phyloP scores from a whole-genome alignment of 1,140 invertebrate genomes.

The Leptinotarsa texana region DNA sequence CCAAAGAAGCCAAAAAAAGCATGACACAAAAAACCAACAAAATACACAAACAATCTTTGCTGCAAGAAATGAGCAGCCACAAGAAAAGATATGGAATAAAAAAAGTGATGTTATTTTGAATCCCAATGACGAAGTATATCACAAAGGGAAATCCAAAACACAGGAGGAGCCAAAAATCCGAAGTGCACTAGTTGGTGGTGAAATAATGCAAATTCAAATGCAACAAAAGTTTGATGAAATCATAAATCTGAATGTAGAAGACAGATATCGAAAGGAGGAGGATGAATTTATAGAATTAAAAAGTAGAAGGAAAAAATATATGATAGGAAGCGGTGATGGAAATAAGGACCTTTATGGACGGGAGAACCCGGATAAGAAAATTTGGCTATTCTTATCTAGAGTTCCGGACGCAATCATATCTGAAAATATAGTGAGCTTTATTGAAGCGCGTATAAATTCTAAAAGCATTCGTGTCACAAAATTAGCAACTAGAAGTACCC shows the following conservation, averaged over 20 bases:
- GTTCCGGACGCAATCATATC: constrained; percentile 9
- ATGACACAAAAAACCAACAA: too few relatives aligned
- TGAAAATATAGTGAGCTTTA: constrained; percentile 8
- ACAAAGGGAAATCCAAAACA: constrained; percentile 6
- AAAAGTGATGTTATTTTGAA: too few relatives aligned
- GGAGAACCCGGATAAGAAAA: constrained; percentile 5
- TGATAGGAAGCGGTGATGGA: constrained; percentile 12
- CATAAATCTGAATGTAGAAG: constrained; percentile 8
- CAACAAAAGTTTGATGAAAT: constrained; percentile 6
- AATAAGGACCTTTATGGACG: constrained; percentile 14
- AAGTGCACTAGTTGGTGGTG: constrained; percentile 5
- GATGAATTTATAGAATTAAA: constrained; percentile 9
- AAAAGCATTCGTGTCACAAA: background rate
- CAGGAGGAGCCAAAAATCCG: constrained; percentile 7
- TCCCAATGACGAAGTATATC: too few relatives aligned
- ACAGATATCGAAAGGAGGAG: background rate
- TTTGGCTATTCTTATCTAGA: constrained; percentile 12
- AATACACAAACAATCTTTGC: too few relatives aligned
- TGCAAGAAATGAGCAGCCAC: too few relatives aligned
- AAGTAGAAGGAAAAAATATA: constrained; percentile 11
- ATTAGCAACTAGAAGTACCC: too few relatives aligned
- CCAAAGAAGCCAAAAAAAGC: background rate
- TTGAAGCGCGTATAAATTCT: background rate
- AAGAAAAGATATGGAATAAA: too few relatives aligned
- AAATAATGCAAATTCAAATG: constrained; percentile 10